A percentile compares a stretch with the other conserved stretches of the same genome.
Evolutionary conservation across 2,113 vertebrate species (phyloP).

Genomic region (Pluvialis apricaria): DNA sequence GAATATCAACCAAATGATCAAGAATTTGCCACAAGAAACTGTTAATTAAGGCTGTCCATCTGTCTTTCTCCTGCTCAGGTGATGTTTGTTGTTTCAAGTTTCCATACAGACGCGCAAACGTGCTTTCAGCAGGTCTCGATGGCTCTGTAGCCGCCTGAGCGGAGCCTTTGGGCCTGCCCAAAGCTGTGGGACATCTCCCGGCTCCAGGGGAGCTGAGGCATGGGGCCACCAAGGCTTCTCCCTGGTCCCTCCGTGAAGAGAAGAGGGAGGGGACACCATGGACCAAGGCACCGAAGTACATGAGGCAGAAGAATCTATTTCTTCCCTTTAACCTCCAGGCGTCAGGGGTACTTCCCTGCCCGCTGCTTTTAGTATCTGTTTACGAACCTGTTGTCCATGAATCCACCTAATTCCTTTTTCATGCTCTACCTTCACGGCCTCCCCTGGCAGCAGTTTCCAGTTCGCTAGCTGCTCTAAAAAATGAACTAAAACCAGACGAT

Average conservation of each 20-base stretch:
- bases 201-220: no score
- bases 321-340: background rate
- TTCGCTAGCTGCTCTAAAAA: background rate
- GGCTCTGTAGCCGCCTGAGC: fast-evolving
- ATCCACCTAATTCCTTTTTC: background rate
- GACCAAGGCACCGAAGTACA: background rate
- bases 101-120: background rate
- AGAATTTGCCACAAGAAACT: slow-evolving; percentile 50
- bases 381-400: background rate
- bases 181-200: background rate
- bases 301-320: background rate
- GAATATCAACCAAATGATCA: slow-evolving; percentile 49
- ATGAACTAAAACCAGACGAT: fast-evolving
- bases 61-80: background rate
- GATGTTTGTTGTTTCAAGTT: background rate
- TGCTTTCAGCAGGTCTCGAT: background rate
- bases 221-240: no score
- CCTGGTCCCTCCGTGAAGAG: background rate
- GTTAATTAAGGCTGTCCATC: slow-evolving; percentile 57
- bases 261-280: background rate
- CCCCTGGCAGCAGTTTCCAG: background rate
- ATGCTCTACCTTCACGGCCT: background rate
- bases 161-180: background rate
- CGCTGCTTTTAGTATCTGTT: background rate
- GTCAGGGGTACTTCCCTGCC: fast-evolving